phyloP scores from a whole-genome alignment of 1,140 invertebrate genomes.

The Meloidogyne floridensis region DNA sequence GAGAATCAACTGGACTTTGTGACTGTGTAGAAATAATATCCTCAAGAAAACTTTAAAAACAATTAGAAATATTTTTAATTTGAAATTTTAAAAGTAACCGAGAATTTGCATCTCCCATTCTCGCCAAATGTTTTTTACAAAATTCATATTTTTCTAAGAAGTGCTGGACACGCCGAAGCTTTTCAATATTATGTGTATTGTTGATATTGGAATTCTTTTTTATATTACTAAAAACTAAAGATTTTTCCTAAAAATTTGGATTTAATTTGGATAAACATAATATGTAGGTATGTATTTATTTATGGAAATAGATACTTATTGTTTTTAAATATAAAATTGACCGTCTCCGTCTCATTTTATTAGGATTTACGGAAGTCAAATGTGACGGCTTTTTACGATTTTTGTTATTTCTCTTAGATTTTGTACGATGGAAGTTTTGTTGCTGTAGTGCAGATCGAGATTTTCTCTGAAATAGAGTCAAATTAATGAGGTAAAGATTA shows the following conservation, averaged over 20 bases:
- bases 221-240: background rate
- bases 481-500: too few species aligned
- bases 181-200: slow-evolving; percentile 25
- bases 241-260: background rate
- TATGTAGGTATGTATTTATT: too few species aligned
- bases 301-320: too few species aligned
- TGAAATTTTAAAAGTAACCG: slow-evolving; percentile 10
- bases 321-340: background rate
- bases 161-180: slow-evolving; percentile 24
- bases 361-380: background rate
- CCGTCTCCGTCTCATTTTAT: background rate
- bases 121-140: slow-evolving; percentile 28
- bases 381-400: background rate
- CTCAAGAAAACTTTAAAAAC: background rate
- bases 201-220: background rate
- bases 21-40: background rate
- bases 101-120: slow-evolving; percentile 36
- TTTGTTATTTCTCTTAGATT: background rate
- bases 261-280: too few species aligned
- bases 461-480: too few species aligned
- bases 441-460: too few species aligned
- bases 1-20: background rate
- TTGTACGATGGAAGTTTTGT: too few species aligned
- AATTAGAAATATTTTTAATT: background rate
- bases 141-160: slow-evolving; percentile 32